phyloP scores from a whole-genome alignment of 2,888 invertebrate species.

The Agonopterix arenella region DNA sequence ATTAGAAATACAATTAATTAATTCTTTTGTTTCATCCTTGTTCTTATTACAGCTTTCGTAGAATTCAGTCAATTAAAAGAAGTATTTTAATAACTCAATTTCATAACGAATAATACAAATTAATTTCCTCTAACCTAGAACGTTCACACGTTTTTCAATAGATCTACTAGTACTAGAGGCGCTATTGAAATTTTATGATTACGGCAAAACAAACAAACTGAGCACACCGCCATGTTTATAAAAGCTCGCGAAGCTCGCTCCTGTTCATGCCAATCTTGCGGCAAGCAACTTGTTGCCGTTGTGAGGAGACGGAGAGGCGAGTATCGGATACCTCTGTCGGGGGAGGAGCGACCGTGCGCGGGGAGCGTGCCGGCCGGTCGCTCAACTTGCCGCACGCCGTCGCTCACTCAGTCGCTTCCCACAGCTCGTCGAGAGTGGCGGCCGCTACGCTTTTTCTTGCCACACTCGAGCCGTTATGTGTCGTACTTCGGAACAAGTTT shows the following conservation, averaged over 20 bases:
- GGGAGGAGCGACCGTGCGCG: conserved; percentile 69
- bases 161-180: conserved; percentile 23
- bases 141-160: conserved; percentile 41
- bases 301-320: conserved; percentile 46
- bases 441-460: conserved; percentile 30
- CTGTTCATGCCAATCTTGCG: conserved; percentile 75
- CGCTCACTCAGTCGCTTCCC: conserved; percentile 59
- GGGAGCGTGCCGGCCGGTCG: conserved; percentile 64
- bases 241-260: conserved; percentile 73
- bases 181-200: conserved; percentile 67
- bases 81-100: no score
- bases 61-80: no score
- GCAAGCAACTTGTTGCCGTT: conserved; percentile 73
- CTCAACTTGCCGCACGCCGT: conserved; percentile 57
- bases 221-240: conserved; percentile 72
- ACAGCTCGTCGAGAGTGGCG: conserved; percentile 43
- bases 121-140: background rate
- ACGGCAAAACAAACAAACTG: conserved; percentile 71
- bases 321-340: conserved; percentile 55
- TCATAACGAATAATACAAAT: no score
- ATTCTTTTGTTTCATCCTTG: no score
- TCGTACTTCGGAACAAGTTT: conserved; percentile 74
- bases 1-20: no score
- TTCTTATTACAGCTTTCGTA: no score
- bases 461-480: conserved; percentile 64